Evolutionary conservation across 2,888 invertebrate genomes (phyloP), one percentile per base, ranked within the genome.

Genomic region (Amphipyra tragopoginis): DNA sequence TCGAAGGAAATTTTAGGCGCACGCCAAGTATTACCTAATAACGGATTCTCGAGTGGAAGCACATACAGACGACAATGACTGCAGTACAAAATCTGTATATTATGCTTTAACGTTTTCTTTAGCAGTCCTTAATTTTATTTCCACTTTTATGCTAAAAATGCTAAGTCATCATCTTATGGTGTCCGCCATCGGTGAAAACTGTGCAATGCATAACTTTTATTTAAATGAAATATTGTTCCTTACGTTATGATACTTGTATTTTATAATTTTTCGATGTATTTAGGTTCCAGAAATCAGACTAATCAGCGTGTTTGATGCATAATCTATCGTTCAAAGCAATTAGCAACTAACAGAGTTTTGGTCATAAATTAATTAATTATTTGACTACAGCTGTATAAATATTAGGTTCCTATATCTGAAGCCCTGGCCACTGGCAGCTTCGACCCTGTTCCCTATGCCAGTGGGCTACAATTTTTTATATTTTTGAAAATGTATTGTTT

Each of bases 31-130:
- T 65, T 56, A 10, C 49, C 33, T 45, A 26, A 42, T 51, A 29
- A 54, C 10, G 26, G 55, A 70, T 65, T 65, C 48, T 48, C 33
- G 50, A 56, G 34, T 57, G 42, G 29, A 49, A 65, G 54, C 47
- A 55, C 58, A 57, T 48, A 61, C 33, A 54, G 44, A 65, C 26
- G 44, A 65, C 15, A 55, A 60, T 58, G 65, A 77, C 70, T 77
- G 74, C 72, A 72, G 74, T 80, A 74, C 76, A 69, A 74, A 76
- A 80, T 78, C 74, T 70, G 65, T 76, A 75, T 79, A 75, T 75
- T 67, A 75, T 63, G 56, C 47, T 58, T 64, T 45, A 47, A 51
- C 51, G 48, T 63, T 63, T 50, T 60, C 29, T 43, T 15, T 49
- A 21, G 58, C 52, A 61, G 55, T 62, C 47, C 13, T 58, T 71